Conservation (phyloP, 2,797 vertebrate species). For the Heteromormyrus szaboi region DNA sequence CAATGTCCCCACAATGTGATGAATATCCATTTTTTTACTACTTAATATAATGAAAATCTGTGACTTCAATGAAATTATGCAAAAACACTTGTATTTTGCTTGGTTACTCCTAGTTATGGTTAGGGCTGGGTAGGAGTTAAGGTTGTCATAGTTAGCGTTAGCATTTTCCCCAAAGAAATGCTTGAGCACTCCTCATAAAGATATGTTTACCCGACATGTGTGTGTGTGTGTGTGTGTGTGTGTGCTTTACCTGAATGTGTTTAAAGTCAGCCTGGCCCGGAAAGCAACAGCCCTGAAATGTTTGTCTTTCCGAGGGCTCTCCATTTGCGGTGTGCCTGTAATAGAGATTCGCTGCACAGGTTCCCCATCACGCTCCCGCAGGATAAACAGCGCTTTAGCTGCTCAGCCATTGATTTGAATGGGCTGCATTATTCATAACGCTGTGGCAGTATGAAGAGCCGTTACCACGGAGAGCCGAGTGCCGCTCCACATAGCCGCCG, state of each 20-base stretch:
- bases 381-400: constrained; percentile 7
- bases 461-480: neutral
- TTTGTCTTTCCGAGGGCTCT: neutral
- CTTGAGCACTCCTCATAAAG: too few species aligned
- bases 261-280: neutral
- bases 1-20: too few species aligned
- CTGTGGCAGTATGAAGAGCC: neutral
- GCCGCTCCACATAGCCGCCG: neutral
- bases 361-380: neutral
- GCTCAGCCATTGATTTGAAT: constrained; percentile 11
- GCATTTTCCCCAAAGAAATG: too few species aligned
- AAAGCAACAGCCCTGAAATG: neutral
- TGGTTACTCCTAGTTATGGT: too few species aligned
- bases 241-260: neutral
- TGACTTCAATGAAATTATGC: too few species aligned
- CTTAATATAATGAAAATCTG: too few species aligned
- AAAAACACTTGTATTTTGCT: too few species aligned
- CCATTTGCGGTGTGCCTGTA: neutral
- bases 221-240: neutral
- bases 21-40: too few species aligned
- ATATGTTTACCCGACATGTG: too few species aligned
- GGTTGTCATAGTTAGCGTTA: too few species aligned
- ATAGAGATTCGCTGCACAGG: neutral
- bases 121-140: too few species aligned
- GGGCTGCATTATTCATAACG: constrained; percentile 5